Evolutionary conservation across 35 echinoderm and acorn worm species (phyloP), one percentile per base, ranked within the genome.

Genomic region (Ophioderma brevispina): DNA sequence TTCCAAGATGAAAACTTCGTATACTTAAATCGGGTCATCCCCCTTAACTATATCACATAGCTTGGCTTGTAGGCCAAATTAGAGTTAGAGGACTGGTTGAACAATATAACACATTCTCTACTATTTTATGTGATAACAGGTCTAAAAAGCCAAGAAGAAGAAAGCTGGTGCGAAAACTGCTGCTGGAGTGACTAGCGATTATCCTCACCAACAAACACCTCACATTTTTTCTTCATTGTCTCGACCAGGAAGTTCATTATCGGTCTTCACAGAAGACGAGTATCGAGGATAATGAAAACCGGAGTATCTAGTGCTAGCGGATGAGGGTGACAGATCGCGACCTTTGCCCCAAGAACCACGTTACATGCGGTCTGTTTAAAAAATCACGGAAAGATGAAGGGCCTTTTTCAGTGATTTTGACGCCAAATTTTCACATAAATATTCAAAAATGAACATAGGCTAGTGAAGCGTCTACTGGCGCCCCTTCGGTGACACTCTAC

Each of bases 71-170:
- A n/a, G n/a, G n/a, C n/a, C n/a, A n/a, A n/a, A n/a, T n/a, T n/a
- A n/a, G n/a, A n/a, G n/a, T n/a, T n/a, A n/a, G n/a, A n/a, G n/a
- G n/a, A n/a, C n/a, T n/a, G n/a, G n/a, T n/a, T n/a, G n/a, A n/a
- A n/a, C n/a, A n/a, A n/a, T n/a, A n/a, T n/a, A n/a, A n/a, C n/a
- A n/a, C n/a, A n/a, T n/a, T n/a, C n/a, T n/a, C 38, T 38, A 70
- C 14, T 77, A 36, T 78, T 88, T 1, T 35, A 32, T 88, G 23
- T 49, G 31, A 21, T 23, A 17, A 33, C 40, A 88, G 64, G 40
- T 21, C 35, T 32, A 31, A 25, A 79, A 88, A 25, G 36, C 37
- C 31, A 88, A 88, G 84, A 42, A 41, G 40, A 89, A 89, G 77
- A 40, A 33, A 55, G 32, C 1, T 49, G 87, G 33, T 13, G 76